Evolutionary conservation across 2,113 vertebrate genomes (phyloP).

Genomic region (Dicerorhinus sumatrensis): DNA sequence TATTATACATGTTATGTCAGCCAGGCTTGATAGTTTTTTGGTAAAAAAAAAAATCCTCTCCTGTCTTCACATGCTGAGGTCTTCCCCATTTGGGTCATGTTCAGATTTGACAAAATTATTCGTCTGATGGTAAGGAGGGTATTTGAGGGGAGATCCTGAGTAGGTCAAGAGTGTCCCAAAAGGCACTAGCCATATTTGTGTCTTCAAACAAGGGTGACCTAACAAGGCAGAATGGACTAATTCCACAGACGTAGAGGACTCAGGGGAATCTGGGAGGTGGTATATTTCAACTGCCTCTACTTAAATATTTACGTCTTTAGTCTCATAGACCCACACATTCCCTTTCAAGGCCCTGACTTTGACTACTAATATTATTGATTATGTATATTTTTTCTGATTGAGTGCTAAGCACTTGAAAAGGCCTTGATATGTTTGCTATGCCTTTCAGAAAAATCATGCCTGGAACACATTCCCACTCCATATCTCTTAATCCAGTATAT

Average conservation of each 20-base stretch:
- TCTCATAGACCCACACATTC: neutral
- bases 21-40: neutral
- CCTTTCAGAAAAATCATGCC: neutral
- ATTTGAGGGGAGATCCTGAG: neutral
- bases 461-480: neutral
- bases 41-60: neutral
- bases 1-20: neutral
- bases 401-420: neutral
- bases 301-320: neutral
- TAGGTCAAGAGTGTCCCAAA: neutral
- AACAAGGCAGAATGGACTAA: neutral
- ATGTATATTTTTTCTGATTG: neutral
- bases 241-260: neutral
- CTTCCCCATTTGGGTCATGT: neutral
- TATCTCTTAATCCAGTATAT: neutral
- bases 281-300: neutral
- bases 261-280: neutral
- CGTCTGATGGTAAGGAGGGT: neutral
- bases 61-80: neutral
- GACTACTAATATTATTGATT: neutral
- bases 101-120: neutral
- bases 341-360: neutral
- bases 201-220: neutral
- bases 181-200: neutral
- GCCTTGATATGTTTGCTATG: neutral